Evolutionary conservation across 2,797 vertebrate species (phyloP), one percentile per base, ranked within the genome.

Genomic region (Lateolabrax maculatus): DNA sequence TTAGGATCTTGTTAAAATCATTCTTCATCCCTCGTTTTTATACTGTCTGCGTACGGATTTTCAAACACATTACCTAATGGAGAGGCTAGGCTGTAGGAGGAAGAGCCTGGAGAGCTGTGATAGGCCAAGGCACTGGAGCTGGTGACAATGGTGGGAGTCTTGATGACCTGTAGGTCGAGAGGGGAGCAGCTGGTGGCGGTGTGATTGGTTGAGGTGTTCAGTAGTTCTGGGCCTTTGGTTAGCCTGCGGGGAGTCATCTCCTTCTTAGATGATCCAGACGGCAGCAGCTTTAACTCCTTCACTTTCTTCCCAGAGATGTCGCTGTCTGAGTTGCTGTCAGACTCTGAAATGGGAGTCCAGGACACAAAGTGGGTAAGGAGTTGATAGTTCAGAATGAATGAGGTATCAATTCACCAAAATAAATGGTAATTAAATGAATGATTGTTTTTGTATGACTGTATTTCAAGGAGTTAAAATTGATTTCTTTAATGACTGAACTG

Each of bases 301-400:
- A 95, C 95, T 89, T 97, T 97, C 91, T 97, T 96, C 85, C 97
- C 97, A 71, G 98, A 98, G 66, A 97, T 94, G 92, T 98, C 98
- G 62, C 97, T 98, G 87, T 99, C 98, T 43, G 97, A 98, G 95
- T 98, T 99, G 93, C 96, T 99, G 93, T 99, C 98, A 37, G 98
- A 99, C 89, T 99, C 98, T 99, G 93, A 65, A 77, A 79, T 41
- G 21, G 9, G 67, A 76, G 75, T 71, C n/a, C 39, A 29, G 37
- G 37, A 43, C 4, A 53, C 39, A 75, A 48, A 65, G 43, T 53
- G 15, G 44, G 25, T 27, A 60, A 48, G 18, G 23, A 62, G 29
- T 10, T 39, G 37, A 56, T 37, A 39, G 21, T 73, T 61, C 9
- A 52, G 53, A 66, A 71, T 62, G 2, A 73, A 61, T 51, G 4